Evolutionary conservation across 2,797 vertebrate genomes (phyloP).

Genomic region (Ispidina picta): DNA sequence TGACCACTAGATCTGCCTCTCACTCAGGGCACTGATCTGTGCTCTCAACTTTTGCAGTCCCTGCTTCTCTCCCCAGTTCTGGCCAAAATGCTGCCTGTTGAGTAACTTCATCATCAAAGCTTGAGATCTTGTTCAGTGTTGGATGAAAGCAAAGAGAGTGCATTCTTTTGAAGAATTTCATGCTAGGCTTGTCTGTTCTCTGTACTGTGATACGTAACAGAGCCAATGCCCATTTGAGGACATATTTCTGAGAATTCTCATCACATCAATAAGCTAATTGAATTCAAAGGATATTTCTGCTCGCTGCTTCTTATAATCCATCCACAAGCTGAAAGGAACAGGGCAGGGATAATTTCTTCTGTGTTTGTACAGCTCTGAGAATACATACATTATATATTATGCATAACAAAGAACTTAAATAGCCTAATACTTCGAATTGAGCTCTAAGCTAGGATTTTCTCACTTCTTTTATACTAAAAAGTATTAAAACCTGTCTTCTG

Average conservation of each 20-base stretch:
- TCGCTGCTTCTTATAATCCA: neutral
- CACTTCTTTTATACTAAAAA: neutral
- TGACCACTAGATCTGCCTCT: neutral
- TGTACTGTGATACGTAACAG: neutral
- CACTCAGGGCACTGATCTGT: neutral
- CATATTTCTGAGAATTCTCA: neutral
- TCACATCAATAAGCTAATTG: neutral
- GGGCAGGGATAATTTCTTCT: neutral
- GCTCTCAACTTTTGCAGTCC: neutral
- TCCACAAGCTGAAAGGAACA: neutral
- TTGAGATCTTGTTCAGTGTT: neutral
- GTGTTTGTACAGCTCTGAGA: neutral
- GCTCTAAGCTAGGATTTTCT: neutral
- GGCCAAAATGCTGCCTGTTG: neutral
- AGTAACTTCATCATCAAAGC: neutral
- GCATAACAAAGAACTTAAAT: neutral
- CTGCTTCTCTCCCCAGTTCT: neutral
- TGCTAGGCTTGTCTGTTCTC: neutral
- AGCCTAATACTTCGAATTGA: neutral
- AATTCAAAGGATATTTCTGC: slow-evolving; percentile 10
- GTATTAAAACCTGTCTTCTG: neutral
- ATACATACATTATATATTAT: neutral
- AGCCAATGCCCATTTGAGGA: neutral
- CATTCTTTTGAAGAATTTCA: slow-evolving; percentile 17
- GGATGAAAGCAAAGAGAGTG: neutral